These are phyloP conservation scores for Lytechinus variegatus DNA, from an alignment of 35 echinoderm and acorn worm species.

Conservation along the genomic window DNA sequence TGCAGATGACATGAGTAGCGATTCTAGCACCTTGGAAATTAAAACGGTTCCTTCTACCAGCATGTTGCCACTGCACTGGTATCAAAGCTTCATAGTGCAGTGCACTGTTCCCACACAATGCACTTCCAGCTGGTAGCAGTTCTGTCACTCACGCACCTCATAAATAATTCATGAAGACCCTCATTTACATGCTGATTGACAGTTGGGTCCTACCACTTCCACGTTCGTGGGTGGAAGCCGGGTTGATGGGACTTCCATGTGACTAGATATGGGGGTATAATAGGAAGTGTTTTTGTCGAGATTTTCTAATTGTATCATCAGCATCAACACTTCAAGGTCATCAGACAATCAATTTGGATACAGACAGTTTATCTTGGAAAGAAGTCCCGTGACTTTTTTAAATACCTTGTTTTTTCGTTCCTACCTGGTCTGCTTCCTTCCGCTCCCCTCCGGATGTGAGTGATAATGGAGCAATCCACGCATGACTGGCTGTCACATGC, in stretches of 20 bases:
- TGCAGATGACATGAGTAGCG: neutral
- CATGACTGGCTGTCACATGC: conserved; percentile 38
- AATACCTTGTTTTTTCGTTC: neutral
- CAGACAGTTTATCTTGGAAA: neutral
- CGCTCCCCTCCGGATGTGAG: conserved; percentile 47
- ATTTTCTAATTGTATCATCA: neutral
- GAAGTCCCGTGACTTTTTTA: neutral
- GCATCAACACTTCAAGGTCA: neutral
- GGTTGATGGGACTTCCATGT: neutral
- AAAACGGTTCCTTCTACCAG: neutral
- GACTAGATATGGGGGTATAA: neutral
- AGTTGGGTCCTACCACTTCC: conserved; percentile 23
- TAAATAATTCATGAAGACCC: neutral
- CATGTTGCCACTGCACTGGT: neutral
- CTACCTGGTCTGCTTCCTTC: neutral
- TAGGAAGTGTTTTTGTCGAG: neutral
- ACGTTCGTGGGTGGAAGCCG: neutral
- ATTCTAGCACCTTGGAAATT: neutral
- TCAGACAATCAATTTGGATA: neutral
- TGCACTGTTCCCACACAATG: conserved; percentile 9
- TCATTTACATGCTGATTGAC: conserved; percentile 37
- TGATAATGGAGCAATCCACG: conserved; percentile 45
- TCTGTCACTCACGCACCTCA: neutral
- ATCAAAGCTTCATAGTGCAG: neutral
- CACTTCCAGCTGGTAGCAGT: neutral